Evolutionary conservation across 1,140 invertebrate species (phyloP).

Genomic region (Paramacrobiotus metropolitanus): DNA sequence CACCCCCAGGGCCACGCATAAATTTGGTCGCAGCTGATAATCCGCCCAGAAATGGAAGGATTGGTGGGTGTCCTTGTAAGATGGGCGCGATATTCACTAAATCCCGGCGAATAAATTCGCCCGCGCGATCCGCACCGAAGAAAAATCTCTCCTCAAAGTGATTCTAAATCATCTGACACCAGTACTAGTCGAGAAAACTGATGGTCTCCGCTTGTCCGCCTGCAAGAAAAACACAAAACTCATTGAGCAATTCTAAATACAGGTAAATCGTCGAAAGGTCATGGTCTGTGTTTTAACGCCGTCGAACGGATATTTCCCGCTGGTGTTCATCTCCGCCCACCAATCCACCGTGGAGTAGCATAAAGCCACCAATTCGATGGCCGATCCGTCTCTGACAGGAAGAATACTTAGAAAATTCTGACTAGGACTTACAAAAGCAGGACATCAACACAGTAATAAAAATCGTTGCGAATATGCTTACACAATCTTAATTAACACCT

Average conservation of each 20-base stretch:
- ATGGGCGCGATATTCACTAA: constrained; percentile 68
- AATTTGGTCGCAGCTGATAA: constrained; percentile 84
- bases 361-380: constrained; percentile 74
- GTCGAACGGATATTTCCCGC: constrained; percentile 46
- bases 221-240: background rate
- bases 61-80: constrained; percentile 69
- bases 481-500: too few relatives aligned
- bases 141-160: constrained; percentile 78
- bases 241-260: background rate
- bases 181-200: constrained; percentile 57
- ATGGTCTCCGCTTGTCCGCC: constrained; percentile 20
- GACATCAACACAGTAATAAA: too few relatives aligned
- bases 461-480: too few relatives aligned
- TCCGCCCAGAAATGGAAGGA: constrained; percentile 66
- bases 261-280: too few relatives aligned
- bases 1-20: constrained; percentile 65
- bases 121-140: constrained; percentile 32
- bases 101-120: constrained; percentile 27
- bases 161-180: constrained; percentile 52
- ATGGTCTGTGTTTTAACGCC: constrained; percentile 39
- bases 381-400: constrained; percentile 65
- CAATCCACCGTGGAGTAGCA: constrained; percentile 47
- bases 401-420: too few relatives aligned
- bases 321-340: constrained; percentile 37
- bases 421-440: too few relatives aligned